Evolutionary conservation across 2,888 invertebrate species (phyloP).

Genomic region (Digitonthophagus gazella): DNA sequence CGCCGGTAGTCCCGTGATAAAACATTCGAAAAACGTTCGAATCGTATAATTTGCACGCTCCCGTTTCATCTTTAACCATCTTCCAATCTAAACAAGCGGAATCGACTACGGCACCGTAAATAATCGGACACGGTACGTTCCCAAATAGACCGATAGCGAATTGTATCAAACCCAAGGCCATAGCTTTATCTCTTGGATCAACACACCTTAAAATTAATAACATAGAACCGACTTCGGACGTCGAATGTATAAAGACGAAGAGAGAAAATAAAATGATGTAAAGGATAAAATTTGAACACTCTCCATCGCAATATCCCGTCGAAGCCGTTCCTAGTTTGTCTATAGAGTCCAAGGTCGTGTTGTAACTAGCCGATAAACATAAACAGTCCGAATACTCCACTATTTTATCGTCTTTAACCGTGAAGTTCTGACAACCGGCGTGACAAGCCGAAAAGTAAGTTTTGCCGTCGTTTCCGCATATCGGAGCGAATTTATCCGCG

Average conservation of each 20-base stretch:
- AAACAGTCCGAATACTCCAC: conserved; percentile 57
- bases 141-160: conserved; percentile 92
- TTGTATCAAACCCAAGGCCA: conserved; percentile 91
- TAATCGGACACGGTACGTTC: conserved; percentile 92
- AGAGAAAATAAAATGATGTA: conserved; percentile 82
- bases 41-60: conserved; percentile 88
- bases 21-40: conserved; percentile 78
- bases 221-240: conserved; percentile 90
- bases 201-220: conserved; percentile 87
- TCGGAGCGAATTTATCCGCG: conserved; percentile 74
- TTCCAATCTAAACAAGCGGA: conserved; percentile 89
- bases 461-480: conserved; percentile 78
- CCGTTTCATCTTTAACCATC: conserved; percentile 73
- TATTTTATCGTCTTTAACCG: conserved; percentile 59
- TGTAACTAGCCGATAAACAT: conserved; percentile 47
- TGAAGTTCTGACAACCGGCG: conserved; percentile 74
- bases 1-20: conserved; percentile 84
- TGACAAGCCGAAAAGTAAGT: conserved; percentile 89
- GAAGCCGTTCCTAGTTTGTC: conserved; percentile 57
- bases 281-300: conserved; percentile 75
- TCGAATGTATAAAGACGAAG: conserved; percentile 89
- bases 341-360: conserved; percentile 22
- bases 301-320: conserved; percentile 76
- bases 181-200: conserved; percentile 88
- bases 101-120: conserved; percentile 90